These are phyloP conservation scores for Philaethria dido DNA, from an alignment of 2,888 invertebrate species.

Conservation along the genomic window DNA sequence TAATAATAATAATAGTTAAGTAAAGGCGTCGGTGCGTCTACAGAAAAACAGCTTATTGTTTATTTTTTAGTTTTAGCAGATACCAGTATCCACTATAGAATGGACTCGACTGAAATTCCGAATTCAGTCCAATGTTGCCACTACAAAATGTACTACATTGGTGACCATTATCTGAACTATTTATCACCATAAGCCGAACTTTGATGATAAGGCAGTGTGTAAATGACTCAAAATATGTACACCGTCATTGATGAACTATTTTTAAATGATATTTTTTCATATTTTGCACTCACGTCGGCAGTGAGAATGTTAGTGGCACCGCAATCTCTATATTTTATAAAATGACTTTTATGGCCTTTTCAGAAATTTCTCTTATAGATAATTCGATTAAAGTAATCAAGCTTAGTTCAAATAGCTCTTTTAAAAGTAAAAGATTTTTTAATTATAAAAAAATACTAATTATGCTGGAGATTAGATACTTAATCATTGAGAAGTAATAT, in stretches of 20 bases:
- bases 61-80: too few relatives aligned
- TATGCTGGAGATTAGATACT: background rate
- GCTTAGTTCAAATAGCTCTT: conserved; percentile 1
- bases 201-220: too few relatives aligned
- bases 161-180: too few relatives aligned
- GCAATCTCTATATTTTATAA: conserved; percentile 2
- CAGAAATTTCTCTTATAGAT: conserved; percentile 9
- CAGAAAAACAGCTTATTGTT: too few relatives aligned
- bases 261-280: background rate
- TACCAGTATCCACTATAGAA: too few relatives aligned
- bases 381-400: conserved; percentile 25
- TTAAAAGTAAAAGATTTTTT: background rate
- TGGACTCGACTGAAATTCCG: too few relatives aligned
- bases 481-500: background rate
- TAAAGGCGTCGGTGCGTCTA: too few relatives aligned
- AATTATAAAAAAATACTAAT: background rate
- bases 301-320: conserved; percentile 15
- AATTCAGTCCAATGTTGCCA: too few relatives aligned
- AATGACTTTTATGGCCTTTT: background rate
- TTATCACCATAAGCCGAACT: too few relatives aligned
- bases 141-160: too few relatives aligned
- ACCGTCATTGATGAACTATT: conserved; percentile 14
- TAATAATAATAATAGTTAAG: too few relatives aligned
- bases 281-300: background rate
- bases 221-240: too few relatives aligned